phyloP scores from a whole-genome alignment of 1,140 invertebrate species.

The Drosophila prosaltans region DNA sequence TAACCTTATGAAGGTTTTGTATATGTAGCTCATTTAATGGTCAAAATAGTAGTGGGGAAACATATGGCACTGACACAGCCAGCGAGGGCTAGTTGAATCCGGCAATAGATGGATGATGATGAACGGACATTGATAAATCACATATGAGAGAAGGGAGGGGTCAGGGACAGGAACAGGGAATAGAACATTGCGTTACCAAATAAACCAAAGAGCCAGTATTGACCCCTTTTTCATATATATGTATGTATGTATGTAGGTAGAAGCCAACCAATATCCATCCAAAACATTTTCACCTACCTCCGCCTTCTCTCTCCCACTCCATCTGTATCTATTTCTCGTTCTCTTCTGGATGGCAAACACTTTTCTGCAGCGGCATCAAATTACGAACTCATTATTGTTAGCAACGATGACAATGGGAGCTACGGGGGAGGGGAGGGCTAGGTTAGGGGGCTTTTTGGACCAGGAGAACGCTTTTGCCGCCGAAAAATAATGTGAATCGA shows the following conservation, averaged over 20 bases:
- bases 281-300: neutral
- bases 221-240: neutral
- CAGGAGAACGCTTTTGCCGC: slow-evolving; percentile 36
- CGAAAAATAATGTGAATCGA: slow-evolving; percentile 64
- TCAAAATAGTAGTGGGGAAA: slow-evolving; percentile 6
- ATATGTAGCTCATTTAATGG: slow-evolving; percentile 4
- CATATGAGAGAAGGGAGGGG: slow-evolving; percentile 31
- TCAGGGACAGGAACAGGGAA: too few species aligned
- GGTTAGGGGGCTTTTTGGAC: neutral
- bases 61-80: slow-evolving; percentile 19
- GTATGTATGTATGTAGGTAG: too few species aligned
- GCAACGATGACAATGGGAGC: slow-evolving; percentile 58
- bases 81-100: slow-evolving; percentile 28
- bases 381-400: slow-evolving; percentile 80
- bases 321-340: slow-evolving; percentile 18
- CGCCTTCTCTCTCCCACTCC: neutral
- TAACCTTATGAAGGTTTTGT: too few species aligned
- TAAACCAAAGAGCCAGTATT: slow-evolving; percentile 30
- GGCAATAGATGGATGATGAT: slow-evolving; percentile 67
- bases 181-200: slow-evolving; percentile 42
- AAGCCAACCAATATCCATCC: neutral
- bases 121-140: slow-evolving; percentile 78
- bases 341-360: slow-evolving; percentile 23
- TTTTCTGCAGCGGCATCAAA: slow-evolving; percentile 78
- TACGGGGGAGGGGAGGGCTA: slow-evolving; percentile 43